Evolutionary conservation across 92 coral and sea anemone genomes (phyloP), one percentile per base, ranked within the genome.

Genomic region (Porites evermanni): DNA sequence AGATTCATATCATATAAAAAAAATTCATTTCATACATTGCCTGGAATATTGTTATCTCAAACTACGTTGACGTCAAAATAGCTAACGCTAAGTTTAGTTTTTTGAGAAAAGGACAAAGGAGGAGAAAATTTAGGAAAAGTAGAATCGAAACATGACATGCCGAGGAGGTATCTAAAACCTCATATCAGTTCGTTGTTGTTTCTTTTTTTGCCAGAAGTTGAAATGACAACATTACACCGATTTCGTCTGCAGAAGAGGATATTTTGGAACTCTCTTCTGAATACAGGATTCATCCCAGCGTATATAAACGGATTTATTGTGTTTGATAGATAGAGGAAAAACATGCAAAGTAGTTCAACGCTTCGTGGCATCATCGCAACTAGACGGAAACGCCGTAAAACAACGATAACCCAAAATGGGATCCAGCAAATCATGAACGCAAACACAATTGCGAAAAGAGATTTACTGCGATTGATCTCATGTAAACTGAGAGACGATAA

Each of bases 271-370:
- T 78, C 82, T 78, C 70, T 24, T 6, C 50, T 63, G 53, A 78
- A 78, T 0, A 13, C 53, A 1, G 69, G 82, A 60, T 78, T 78
- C 82, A 60, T 78, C 10, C 82, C 82, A 11, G 82, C 82, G 20
- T 78, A 78, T 60, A 78, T 60, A 44, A 78, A 60, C 2, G 82
- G 82, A 50, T 82, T 82, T 12, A 82, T 82, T 11, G 86, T 82
- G 4, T 72, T 82, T 67, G 76, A 61, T 20, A 60, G n/a, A 20
- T 78, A 78, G 17, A 78, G 68, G 70, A 78, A 58, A 60, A 78
- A 78, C 82, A 78, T 78, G 61, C 14, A 56, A 56, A 56, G 2
- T 2, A 56, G 61, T 14, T 56, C 17, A 56, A 56, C 16, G 16
- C 1, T 56, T 56, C 61, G 61, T 14, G 61, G 61, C 61, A 65